Conservation (phyloP, 2,113 vertebrate species). For the Anser cygnoides region DNA sequence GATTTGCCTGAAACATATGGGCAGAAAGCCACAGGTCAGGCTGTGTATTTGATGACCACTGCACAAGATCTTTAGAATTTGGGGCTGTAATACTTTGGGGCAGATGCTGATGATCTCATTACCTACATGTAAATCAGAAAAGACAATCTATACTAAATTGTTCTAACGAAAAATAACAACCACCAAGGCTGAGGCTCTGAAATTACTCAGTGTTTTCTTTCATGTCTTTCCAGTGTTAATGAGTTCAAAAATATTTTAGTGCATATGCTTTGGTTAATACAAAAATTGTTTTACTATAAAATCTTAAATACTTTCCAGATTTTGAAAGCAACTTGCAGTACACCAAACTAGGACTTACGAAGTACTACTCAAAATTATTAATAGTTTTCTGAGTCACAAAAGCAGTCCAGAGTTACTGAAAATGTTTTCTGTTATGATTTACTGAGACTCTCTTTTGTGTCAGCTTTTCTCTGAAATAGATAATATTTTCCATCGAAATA, state of each 20-base stretch:
- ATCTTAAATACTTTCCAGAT: not conserved
- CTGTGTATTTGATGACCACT: not conserved
- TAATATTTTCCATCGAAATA: not conserved
- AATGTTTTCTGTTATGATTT: not conserved
- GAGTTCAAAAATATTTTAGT: not conserved
- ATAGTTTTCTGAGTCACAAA: not conserved
- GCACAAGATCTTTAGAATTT: not conserved
- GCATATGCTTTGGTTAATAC: not conserved
- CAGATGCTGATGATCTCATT: not conserved
- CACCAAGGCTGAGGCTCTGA: not conserved
- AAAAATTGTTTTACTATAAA: not conserved
- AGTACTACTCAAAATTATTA: not conserved
- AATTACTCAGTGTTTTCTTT: not conserved
- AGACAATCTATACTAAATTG: not conserved
- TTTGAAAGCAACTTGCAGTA: not conserved
- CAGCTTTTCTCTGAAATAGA: not conserved
- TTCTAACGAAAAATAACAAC: not conserved
- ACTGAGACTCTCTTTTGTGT: not conserved
- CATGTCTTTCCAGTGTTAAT: not conserved
- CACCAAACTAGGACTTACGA: not conserved
- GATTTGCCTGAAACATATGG: not conserved
- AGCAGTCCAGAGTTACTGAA: not conserved
- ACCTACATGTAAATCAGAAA: not conserved
- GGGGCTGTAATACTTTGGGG: not conserved
- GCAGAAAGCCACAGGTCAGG: not conserved